These are phyloP conservation scores for Agrotis exclamationis DNA, from an alignment of 2,888 invertebrate genomes.

Conservation along the genomic window DNA sequence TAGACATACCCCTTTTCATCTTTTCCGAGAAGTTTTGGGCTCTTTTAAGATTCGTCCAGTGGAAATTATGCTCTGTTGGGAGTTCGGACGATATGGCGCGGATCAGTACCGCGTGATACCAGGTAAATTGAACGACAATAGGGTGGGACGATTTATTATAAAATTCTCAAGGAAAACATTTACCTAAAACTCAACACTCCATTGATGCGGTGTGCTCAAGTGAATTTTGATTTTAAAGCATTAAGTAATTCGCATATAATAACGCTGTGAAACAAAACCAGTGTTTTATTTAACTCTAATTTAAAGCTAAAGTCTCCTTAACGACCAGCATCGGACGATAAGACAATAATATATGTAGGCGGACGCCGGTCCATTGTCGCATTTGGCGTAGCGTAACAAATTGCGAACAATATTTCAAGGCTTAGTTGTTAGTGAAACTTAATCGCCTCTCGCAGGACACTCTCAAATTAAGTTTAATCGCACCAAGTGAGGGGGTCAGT, in stretches of 20 bases:
- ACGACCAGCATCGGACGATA: slow-evolving; percentile 42
- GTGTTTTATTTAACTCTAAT: slow-evolving; percentile 24
- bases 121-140: slow-evolving; percentile 70
- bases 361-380: slow-evolving; percentile 49
- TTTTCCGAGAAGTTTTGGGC: slow-evolving; percentile 83
- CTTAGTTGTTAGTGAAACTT: slow-evolving; percentile 77
- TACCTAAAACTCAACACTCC: slow-evolving; percentile 18
- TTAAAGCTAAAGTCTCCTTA: slow-evolving; percentile 44
- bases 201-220: slow-evolving; percentile 23
- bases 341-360: slow-evolving; percentile 52
- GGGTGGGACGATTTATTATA: slow-evolving; percentile 19
- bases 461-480: slow-evolving; percentile 90
- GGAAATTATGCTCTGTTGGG: slow-evolving; percentile 81
- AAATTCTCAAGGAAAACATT: slow-evolving; percentile 37
- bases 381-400: slow-evolving; percentile 65
- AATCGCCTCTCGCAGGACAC: slow-evolving; percentile 82
- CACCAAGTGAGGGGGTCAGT: slow-evolving; percentile 89
- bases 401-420: slow-evolving; percentile 68
- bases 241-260: slow-evolving; percentile 18
- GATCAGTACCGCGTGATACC: slow-evolving; percentile 69
- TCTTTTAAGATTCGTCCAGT: slow-evolving; percentile 83
- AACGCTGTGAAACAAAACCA: slow-evolving; percentile 13
- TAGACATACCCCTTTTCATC: slow-evolving; percentile 87
- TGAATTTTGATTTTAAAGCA: slow-evolving; percentile 18
- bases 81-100: slow-evolving; percentile 67